Evolutionary conservation across 2,797 vertebrate species (phyloP).

Genomic region (Sandelia bainsii): DNA sequence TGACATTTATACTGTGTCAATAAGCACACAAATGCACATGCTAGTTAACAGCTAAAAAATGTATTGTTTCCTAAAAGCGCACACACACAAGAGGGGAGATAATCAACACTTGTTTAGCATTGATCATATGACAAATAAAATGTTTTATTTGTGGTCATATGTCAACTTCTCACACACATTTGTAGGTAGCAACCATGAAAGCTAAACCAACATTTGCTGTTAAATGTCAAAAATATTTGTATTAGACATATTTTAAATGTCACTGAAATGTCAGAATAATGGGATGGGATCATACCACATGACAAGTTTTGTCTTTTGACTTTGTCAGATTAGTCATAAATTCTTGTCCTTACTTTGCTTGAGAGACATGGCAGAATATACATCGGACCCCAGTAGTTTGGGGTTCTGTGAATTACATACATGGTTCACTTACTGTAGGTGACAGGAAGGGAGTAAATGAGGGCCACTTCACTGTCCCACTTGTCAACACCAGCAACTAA

Average conservation of each 20-base stretch:
- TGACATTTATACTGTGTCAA: constrained; percentile 23
- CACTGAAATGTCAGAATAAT: constrained; percentile 7
- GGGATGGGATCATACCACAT: not conserved
- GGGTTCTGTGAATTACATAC: not conserved
- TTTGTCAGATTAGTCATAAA: not conserved
- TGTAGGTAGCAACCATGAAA: not conserved
- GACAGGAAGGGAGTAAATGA: not conserved
- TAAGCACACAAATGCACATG: not conserved
- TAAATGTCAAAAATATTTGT: constrained; percentile 1
- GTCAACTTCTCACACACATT: not conserved
- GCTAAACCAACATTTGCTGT: not conserved
- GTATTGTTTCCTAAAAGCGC: not conserved
- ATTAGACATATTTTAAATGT: not conserved
- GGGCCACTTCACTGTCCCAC: not conserved
- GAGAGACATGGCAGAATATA: not conserved
- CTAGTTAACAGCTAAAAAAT: not conserved
- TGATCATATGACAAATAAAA: not conserved
- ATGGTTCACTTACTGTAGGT: too few species aligned
- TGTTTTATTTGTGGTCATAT: not conserved
- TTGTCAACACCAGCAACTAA: not conserved
- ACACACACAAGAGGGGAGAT: not conserved
- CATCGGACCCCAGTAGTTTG: too few species aligned
- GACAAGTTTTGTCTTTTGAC: too few species aligned
- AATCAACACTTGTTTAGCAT: not conserved
- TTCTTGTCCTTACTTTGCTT: not conserved